Percentiles rank a stretch among this genome's conserved stretches.
These are phyloP conservation scores for Alloscopus bannaensis DNA, from an alignment of 2,888 invertebrate species.

Conservation along the genomic window DNA sequence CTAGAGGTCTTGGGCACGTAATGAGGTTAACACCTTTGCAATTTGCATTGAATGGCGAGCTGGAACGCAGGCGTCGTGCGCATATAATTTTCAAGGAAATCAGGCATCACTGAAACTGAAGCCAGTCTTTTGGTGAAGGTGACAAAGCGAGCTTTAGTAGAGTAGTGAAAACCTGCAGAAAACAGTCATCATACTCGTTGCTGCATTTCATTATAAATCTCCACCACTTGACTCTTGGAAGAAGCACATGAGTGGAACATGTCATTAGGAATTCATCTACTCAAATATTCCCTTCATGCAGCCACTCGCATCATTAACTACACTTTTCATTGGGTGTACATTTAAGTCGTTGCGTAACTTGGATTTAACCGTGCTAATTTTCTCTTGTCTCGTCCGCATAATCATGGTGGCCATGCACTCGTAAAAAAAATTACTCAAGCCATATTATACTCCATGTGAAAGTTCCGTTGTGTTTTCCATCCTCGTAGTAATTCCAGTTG, in stretches of 20 bases:
- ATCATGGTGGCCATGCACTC: too few species aligned
- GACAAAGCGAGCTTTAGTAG: not conserved
- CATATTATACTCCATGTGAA: not conserved
- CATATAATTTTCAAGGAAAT: slow-evolving; percentile 2
- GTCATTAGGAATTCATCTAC: slow-evolving; percentile 35
- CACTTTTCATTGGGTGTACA: slow-evolving; percentile 15
- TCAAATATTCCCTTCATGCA: not conserved
- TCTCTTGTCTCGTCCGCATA: too few species aligned
- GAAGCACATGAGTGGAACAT: slow-evolving; percentile 17
- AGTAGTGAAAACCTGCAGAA: not conserved
- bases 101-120: not conserved
- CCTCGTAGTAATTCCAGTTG: not conserved
- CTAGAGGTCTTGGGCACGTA: slow-evolving; percentile 38
- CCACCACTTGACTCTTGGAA: not conserved
- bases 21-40: slow-evolving; percentile 47
- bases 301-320: not conserved
- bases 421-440: not conserved
- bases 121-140: not conserved
- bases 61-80: not conserved
- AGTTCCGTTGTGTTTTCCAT: not conserved
- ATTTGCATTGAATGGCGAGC: slow-evolving; percentile 29
- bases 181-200: slow-evolving; percentile 16
- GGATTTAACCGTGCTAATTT: slow-evolving; percentile 48
- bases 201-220: slow-evolving; percentile 41
- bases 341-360: slow-evolving; percentile 23